Percentiles rank a stretch among this genome's conserved stretches.
These are phyloP conservation scores for Zenarchopterus dispar DNA, from an alignment of 2,797 vertebrate species.

Conservation along the genomic window DNA sequence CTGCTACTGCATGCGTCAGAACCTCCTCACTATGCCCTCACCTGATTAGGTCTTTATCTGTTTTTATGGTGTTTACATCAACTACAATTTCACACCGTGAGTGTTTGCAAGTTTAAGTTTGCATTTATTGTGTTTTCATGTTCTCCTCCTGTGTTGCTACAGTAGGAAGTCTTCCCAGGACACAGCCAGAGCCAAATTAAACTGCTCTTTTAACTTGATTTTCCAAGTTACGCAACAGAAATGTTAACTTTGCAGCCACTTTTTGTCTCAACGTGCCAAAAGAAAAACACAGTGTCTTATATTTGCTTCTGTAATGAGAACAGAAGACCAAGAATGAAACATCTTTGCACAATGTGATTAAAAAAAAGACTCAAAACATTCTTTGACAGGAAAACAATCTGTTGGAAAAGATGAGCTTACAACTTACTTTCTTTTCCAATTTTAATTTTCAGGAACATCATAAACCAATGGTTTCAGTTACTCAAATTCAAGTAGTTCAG, in stretches of 20 bases:
- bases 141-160: background rate
- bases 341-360: background rate
- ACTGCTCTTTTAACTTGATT: constrained; percentile 10
- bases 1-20: constrained; percentile 7
- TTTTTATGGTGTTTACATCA: constrained; percentile 6
- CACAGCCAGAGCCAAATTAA: background rate
- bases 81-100: background rate
- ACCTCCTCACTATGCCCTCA: background rate
- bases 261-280: background rate
- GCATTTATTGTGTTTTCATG: constrained; percentile 16
- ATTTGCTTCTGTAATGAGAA: background rate
- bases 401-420: background rate
- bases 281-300: background rate
- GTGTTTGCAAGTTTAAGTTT: background rate
- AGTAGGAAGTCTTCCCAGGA: background rate
- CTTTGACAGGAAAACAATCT: background rate
- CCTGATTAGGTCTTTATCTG: constrained; percentile 11
- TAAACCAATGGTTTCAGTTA: background rate
- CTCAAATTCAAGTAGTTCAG: background rate
- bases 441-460: background rate
- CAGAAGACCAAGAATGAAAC: background rate
- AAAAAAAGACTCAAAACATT: background rate
- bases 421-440: background rate
- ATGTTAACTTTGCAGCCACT: background rate
- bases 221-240: background rate